Percentiles rank a stretch among this genome's conserved stretches.
Evolutionary conservation across 2,113 vertebrate species (phyloP).

Genomic region (Dunckerocampus dactyliophorus): DNA sequence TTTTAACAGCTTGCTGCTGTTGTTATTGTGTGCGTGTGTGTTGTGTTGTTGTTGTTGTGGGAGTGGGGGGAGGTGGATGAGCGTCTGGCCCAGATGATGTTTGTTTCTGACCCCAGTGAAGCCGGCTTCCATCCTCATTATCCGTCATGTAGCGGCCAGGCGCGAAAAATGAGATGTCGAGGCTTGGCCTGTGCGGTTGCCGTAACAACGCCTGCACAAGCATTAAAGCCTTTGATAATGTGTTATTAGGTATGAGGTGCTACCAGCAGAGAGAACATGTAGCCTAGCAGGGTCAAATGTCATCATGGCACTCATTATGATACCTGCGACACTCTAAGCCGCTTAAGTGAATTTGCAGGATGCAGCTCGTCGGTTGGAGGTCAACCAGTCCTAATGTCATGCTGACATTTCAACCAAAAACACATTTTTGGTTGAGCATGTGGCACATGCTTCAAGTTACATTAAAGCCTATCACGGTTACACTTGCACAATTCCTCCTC

Average conservation of each 20-base stretch:
- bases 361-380: slow-evolving; percentile 12
- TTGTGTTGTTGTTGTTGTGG: slow-evolving; percentile 11
- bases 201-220: neutral
- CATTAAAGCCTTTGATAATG: too few relatives aligned
- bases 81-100: slow-evolving; percentile 46
- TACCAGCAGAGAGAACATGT: neutral
- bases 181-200: neutral
- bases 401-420: neutral
- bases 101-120: slow-evolving; percentile 12
- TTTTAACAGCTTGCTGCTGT: slow-evolving; percentile 20
- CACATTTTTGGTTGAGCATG: neutral
- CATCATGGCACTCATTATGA: slow-evolving; percentile 35
- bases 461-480: too few relatives aligned
- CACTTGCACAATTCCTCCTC: too few relatives aligned
- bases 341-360: slow-evolving; percentile 46
- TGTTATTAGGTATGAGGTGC: too few relatives aligned
- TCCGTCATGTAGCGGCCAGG: slow-evolving; percentile 2
- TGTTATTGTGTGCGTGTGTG: slow-evolving; percentile 39
- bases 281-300: slow-evolving; percentile 14
- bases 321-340: slow-evolving; percentile 53
- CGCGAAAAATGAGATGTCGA: neutral
- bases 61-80: slow-evolving; percentile 26
- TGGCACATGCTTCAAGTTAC: too few relatives aligned
- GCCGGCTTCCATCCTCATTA: slow-evolving; percentile 20
- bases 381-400: slow-evolving; percentile 16